Percentiles rank a stretch among this genome's conserved stretches.
Conservation (phyloP, 2,888 invertebrate species). For the Drosophila nigritarsus region DNA sequence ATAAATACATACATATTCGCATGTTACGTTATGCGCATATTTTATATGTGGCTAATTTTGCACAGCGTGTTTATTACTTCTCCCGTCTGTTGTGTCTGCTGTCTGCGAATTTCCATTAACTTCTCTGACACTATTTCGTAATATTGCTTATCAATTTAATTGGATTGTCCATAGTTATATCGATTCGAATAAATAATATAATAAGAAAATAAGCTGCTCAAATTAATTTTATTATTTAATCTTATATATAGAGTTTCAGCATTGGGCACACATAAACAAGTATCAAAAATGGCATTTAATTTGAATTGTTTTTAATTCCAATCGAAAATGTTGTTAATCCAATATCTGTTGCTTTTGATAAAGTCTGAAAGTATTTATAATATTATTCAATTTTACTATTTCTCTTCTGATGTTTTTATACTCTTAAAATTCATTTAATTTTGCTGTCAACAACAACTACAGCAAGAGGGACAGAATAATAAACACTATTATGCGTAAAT, state of each 20-base stretch:
- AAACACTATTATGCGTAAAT: constrained; percentile 38
- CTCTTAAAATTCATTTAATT: constrained; percentile 38
- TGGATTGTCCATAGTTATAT: neutral
- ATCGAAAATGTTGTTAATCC: neutral
- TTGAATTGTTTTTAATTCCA: too few relatives aligned
- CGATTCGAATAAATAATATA: neutral
- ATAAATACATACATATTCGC: constrained; percentile 10
- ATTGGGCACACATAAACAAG: neutral
- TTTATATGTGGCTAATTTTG: constrained; percentile 46
- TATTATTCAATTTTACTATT: neutral
- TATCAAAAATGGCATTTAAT: neutral
- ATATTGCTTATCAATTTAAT: neutral
- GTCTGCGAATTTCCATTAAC: constrained; percentile 16
- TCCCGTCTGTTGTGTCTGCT: constrained; percentile 7
- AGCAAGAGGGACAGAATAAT: neutral
- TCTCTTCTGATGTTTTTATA: neutral
- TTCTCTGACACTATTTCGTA: constrained; percentile 2
- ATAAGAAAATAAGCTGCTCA: neutral
- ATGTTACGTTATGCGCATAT: constrained; percentile 20
- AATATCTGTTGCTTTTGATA: neutral
- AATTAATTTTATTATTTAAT: neutral
- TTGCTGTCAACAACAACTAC: constrained; percentile 21
- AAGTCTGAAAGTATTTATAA: neutral
- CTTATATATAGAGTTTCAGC: neutral
- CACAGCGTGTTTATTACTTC: constrained; percentile 16